Evolutionary conservation across 2,888 invertebrate species (phyloP), one percentile per base, ranked within the genome.

Genomic region (Strigamia transsilvanica): DNA sequence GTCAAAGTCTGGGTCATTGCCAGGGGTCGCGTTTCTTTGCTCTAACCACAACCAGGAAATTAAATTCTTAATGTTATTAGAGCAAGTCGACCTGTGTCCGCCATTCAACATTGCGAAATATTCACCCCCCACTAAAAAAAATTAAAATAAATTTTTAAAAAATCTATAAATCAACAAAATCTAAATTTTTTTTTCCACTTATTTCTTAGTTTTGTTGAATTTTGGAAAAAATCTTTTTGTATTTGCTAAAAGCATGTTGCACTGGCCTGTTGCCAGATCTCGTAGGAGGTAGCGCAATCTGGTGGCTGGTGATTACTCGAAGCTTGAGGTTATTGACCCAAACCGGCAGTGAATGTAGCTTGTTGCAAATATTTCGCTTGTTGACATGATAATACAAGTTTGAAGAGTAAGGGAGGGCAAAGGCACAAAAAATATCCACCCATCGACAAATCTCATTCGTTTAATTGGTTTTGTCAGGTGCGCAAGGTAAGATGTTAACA

Each of bases 271-370:
- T 56, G 80, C 80, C 80, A 80, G 23, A 27, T n/a, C 21, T 46
- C 80, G 27, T 56, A 80, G 80, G 80, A 80, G 80, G 80, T 80
- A 51, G 80, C 80, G 80, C 46, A 41, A 42, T 80, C 80, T 51
- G 56, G 80, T 56, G 80, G 80, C 51, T 32, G 80, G 32, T 51
- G 80, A 80, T 80, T 80, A 80, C 51, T 80, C 46, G 80, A 41
- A 80, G 23, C 80, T 80, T 80, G 80, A 80, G 80, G 80, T 42
- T 80, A 80, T 80, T 80, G 80, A 80, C 80, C 80, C 46, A 80
- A 80, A 56, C 80, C 80, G 80, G 80, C 80, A 80, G 80, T 80
- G 80, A 73, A 73, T 73, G 73, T 73, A 23, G 80, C 80, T 42
- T 46, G 80, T 80, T 46, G 80, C 56, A 56, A 80, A 80, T 80